Evolutionary conservation across 2,113 vertebrate genomes (phyloP).

Genomic region (Tachysurus vachellii): DNA sequence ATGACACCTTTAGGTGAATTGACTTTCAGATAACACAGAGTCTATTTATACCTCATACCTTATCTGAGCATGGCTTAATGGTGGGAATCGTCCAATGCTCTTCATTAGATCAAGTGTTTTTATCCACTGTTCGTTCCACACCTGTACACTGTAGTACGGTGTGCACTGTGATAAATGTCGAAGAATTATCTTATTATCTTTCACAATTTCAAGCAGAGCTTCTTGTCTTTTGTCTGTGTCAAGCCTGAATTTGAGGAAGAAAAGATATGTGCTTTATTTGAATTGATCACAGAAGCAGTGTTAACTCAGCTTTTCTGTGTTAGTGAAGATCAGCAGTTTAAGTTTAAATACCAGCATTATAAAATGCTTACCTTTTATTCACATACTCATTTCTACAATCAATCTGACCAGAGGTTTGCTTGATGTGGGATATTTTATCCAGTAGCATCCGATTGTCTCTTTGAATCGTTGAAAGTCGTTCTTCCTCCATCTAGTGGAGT

Average conservation of each 20-base stretch:
- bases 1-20: neutral
- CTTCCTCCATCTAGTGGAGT: conserved; percentile 65
- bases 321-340: neutral
- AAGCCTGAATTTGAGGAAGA: conserved; percentile 58
- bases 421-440: conserved; percentile 72
- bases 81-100: conserved; percentile 62
- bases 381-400: conserved; percentile 67
- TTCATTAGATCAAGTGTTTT: conserved; percentile 63
- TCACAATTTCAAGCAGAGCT: conserved; percentile 64
- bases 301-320: neutral
- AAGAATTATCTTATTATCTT: conserved; percentile 67
- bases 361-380: conserved; percentile 67
- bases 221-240: conserved; percentile 63
- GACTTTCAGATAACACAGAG: no score
- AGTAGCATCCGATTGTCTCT: conserved; percentile 73
- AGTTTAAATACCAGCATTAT: neutral
- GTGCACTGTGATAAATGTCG: conserved; percentile 66
- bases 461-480: conserved; percentile 62
- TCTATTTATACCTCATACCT: neutral
- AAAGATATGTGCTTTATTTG: neutral
- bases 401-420: conserved; percentile 65
- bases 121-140: conserved; percentile 73
- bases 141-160: conserved; percentile 61
- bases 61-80: conserved; percentile 7
- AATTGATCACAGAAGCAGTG: neutral